Evolutionary conservation across 2,113 vertebrate species (phyloP).

Genomic region (Syngnathus typhle): DNA sequence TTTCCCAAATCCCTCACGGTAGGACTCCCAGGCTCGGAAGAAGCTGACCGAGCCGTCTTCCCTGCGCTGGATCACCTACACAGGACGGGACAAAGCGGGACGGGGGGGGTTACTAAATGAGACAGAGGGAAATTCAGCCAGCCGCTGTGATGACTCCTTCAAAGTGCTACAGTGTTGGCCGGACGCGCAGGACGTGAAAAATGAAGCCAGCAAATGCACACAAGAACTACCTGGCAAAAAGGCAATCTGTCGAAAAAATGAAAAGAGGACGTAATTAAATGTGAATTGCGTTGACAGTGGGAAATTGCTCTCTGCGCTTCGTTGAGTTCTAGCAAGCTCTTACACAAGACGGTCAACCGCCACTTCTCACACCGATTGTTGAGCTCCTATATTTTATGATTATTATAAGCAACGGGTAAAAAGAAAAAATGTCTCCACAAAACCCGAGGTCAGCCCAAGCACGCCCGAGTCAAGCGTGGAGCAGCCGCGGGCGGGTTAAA

Average conservation of each 20-base stretch:
- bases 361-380: no score
- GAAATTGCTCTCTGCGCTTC: no score
- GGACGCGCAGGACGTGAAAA: background rate
- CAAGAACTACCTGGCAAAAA: constrained; percentile 50
- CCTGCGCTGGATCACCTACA: constrained; percentile 88
- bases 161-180: constrained; percentile 18
- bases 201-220: constrained; percentile 36
- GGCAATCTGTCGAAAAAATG: constrained; percentile 43
- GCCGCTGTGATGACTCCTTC: constrained; percentile 33
- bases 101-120: constrained; percentile 31
- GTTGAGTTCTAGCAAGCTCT: no score
- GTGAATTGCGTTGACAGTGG: no score
- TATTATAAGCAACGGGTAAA: no score
- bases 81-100: constrained; percentile 16
- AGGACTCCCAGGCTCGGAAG: constrained; percentile 91
- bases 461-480: constrained; percentile 33
- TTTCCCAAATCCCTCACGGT: constrained; percentile 90
- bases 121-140: constrained; percentile 14
- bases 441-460: constrained; percentile 19
- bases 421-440: no score
- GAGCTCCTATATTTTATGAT: no score
- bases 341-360: no score
- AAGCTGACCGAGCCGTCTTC: constrained; percentile 93
- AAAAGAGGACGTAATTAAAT: background rate
- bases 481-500: constrained; percentile 31